Conservation (phyloP, 2,888 invertebrate genomes). For the Yponomeuta sedellus region DNA sequence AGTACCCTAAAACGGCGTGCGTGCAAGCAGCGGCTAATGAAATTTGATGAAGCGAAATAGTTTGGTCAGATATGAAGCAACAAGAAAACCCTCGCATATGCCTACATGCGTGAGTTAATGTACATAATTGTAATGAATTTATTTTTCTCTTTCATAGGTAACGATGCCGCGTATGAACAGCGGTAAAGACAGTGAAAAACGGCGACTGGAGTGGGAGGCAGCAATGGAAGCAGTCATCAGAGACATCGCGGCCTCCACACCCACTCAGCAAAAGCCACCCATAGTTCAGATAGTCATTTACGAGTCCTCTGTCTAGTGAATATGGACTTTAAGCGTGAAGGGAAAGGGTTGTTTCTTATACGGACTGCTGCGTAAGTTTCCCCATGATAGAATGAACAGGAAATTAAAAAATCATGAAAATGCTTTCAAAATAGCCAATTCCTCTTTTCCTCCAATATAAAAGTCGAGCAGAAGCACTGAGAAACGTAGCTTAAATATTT, state of each 20-base stretch:
- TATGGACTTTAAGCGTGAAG: not conserved
- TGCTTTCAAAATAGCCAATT: not conserved
- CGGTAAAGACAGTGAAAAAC: conserved; percentile 64
- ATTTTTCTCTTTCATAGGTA: conserved; percentile 65
- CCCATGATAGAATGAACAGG: not conserved
- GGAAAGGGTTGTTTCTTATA: not conserved
- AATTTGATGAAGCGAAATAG: too few species aligned
- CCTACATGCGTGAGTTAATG: too few species aligned
- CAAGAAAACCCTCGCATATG: too few species aligned
- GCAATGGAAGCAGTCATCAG: conserved; percentile 86
- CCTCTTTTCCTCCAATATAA: not conserved
- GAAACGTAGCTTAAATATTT: not conserved
- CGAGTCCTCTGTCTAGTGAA: conserved; percentile 86
- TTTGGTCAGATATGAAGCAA: too few species aligned
- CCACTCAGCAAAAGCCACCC: conserved; percentile 72
- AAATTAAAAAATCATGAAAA: not conserved
- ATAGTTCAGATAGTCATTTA: conserved; percentile 90
- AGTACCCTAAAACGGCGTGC: too few species aligned
- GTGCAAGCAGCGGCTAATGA: too few species aligned
- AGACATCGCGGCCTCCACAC: conserved; percentile 80
- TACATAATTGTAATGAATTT: not conserved
- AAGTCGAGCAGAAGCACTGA: not conserved
- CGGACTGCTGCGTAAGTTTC: not conserved
- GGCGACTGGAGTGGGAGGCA: conserved; percentile 83
- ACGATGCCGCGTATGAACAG: conserved; percentile 82